These are phyloP conservation scores for Catharus bicknelli DNA, from an alignment of 2,113 vertebrate species.

Conservation along the genomic window DNA sequence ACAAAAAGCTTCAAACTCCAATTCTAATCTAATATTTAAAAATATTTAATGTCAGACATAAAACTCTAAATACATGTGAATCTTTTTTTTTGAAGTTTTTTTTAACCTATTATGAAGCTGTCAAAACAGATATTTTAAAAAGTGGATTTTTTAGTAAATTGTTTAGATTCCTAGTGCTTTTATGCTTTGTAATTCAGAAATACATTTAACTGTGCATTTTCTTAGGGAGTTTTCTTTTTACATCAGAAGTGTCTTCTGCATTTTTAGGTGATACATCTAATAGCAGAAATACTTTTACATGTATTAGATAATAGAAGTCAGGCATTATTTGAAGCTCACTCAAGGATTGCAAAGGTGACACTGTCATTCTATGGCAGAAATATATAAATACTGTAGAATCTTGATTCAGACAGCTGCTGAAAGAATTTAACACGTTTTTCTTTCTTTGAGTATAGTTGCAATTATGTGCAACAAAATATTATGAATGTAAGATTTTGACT, in stretches of 20 bases:
- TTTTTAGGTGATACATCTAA: background rate
- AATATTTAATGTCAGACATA: background rate
- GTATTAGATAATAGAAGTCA: background rate
- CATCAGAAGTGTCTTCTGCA: background rate
- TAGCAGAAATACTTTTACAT: background rate
- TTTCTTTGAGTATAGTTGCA: background rate
- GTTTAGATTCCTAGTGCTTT: background rate
- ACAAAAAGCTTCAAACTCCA: background rate
- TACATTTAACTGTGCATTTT: background rate
- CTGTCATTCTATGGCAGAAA: background rate
- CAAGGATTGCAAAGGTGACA: background rate
- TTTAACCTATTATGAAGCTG: background rate
- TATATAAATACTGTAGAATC: background rate
- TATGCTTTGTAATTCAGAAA: background rate
- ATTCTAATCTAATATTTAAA: background rate
- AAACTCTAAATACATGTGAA: background rate
- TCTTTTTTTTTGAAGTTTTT: background rate
- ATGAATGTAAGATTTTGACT: background rate
- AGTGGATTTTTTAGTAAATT: background rate
- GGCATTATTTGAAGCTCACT: slow-evolving; percentile 27
- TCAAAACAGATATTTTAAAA: background rate
- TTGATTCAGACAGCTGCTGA: slow-evolving; percentile 20
- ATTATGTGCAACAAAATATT: slow-evolving; percentile 28
- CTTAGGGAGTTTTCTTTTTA: background rate
- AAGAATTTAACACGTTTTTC: slow-evolving; percentile 13